Base-by-base conservation (phyloP, 2,888 invertebrate genomes). In the Campoplex nolae region DNA sequence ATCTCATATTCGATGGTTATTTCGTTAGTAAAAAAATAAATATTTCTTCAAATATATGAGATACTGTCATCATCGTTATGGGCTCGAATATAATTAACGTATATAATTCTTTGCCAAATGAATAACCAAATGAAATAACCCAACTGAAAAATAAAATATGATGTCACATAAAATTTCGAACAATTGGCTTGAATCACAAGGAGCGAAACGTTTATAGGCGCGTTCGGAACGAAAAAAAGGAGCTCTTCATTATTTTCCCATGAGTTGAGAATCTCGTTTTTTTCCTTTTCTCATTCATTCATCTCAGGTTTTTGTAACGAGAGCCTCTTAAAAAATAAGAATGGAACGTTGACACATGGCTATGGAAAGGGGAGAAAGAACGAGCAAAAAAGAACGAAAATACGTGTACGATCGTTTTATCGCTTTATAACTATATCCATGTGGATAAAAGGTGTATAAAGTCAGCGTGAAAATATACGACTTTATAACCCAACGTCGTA, bases 321-420 rank as follows among this genome's bases (percentile, higher is more conserved):
- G 56, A 78, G 70, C 89, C 88, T 88, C 89, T 89, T 87, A 88
- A 92, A 92, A 92, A 88, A 92, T 92, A 91, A 93, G 92, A 93
- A 93, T 92, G 93, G 93, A 93, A 94, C 93, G 93, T 92, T 93
- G 93, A 94, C 94, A 92, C 93, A 92, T 90, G 91, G 90, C 90
- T 89, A 35, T 38, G 54, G 67, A 62, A 79, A 48, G 58, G 73
- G 71, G 45, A 68, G 82, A 82, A 84, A 70, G 75, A 54, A 78
- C 78, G 78, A 75, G 78, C 38, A 23, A 38, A 74, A 28, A 38
- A 75, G 62, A 82, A 82, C 18, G 42, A 86, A 78, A 42, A 76
- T 83, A 73, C 71, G 62, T 78, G 78, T 82, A 85, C 82, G 74
- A 74, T 70, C 83, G 83, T 67, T 78, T 78, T 85, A 78, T 78